Evolutionary conservation across 2,888 invertebrate species (phyloP).

Genomic region (Callinectes sapidus): DNA sequence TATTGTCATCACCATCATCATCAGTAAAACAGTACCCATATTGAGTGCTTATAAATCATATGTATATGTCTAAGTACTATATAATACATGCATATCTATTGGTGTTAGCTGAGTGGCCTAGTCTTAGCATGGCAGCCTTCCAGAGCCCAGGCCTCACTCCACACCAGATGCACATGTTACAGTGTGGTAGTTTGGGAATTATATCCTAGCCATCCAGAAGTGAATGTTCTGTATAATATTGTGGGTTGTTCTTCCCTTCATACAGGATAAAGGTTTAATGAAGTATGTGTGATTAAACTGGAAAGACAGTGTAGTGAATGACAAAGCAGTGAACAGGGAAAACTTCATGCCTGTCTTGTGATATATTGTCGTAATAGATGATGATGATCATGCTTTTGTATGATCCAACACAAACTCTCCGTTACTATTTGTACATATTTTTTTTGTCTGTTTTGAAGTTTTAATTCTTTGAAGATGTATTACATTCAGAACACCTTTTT

Average conservation of each 20-base stretch:
- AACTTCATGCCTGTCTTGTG: background rate
- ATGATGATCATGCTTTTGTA: background rate
- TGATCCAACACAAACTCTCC: background rate
- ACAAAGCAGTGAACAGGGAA: background rate
- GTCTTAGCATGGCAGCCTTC: background rate
- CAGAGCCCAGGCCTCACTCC: background rate
- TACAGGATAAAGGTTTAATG: background rate
- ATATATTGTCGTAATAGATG: background rate
- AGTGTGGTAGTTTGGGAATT: background rate
- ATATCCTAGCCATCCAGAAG: background rate
- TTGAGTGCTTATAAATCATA: background rate
- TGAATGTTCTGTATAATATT: background rate
- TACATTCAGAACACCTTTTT: background rate
- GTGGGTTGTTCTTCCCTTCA: background rate
- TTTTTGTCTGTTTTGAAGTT: background rate
- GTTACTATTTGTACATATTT: background rate
- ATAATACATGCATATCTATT: background rate
- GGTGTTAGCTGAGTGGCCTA: background rate
- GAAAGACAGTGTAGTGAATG: background rate
- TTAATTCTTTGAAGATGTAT: background rate
- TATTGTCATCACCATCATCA: background rate
- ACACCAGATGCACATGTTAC: background rate
- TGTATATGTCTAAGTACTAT: background rate
- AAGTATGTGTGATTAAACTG: background rate
- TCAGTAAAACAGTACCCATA: background rate